Base-by-base conservation (phyloP, 2,797 vertebrate species). In the Avahi laniger region DNA sequence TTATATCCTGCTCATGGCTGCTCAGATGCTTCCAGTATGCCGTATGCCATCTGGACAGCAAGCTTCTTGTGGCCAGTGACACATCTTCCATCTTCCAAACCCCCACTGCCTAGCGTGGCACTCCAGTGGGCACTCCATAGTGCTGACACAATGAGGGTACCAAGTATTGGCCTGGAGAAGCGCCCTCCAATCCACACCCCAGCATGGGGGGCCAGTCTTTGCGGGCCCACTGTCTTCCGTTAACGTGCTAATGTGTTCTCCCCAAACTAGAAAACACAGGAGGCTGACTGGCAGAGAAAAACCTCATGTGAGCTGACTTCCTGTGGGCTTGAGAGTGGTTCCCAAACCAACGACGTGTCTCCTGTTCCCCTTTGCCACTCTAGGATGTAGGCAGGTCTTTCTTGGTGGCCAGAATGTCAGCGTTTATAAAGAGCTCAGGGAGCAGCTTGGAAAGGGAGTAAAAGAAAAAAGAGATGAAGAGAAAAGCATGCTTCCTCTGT, bases 391-490 rank as follows among this genome's bases (percentile, higher is more conserved):
- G 84, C 90, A 38, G 91, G 61, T 88, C 75, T 79, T 89, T 93
- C 85, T 78, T 17, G 1, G 85, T 17, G 0, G 85, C 89, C 91
- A 95, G 92, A 52, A 81, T 0, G 6, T 50, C 10, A 2, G 38
- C 28, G 81, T 92, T 84, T 86, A 83, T 73, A 83, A 89, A 93
- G 96, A 91, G 79, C 94, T 72, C 72, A 43, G 75, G 52, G 59
- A 73, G 48, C 4, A 7, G 76, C 88, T 52, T 86, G 87, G 73
- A 67, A 93, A 82, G 72, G 48, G 41, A 73, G 20, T 28, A 52
- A 46, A 7, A 33, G 3, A 28, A 14, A 48, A 72, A 61, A 33
- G 84, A 43, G 57, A 46, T 0, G 2, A 70, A 96, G 81, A 67
- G 38, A 69, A 94, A 88, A 73, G 48, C 43, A 41, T 0, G 7